Conservation (phyloP, 2,113 vertebrate species). For the Noctilio leporinus region DNA sequence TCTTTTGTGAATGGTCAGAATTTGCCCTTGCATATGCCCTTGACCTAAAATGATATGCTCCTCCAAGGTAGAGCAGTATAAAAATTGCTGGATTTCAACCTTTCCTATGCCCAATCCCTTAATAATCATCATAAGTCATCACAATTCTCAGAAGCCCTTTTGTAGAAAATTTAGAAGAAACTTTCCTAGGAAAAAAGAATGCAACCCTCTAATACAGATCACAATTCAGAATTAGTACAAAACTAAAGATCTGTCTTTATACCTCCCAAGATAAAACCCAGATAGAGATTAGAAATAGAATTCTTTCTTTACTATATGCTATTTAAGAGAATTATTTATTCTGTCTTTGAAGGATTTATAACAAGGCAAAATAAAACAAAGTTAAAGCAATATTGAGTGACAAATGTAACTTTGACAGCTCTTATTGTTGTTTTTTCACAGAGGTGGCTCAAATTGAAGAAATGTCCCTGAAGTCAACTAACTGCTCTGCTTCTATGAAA, state of each 20-base stretch:
- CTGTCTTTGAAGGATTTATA: conserved; percentile 16
- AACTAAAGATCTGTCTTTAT: not conserved
- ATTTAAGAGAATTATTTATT: conserved; percentile 14
- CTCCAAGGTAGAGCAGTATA: not conserved
- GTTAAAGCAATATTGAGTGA: not conserved
- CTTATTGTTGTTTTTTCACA: not conserved
- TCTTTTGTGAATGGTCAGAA: not conserved
- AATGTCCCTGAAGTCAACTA: not conserved
- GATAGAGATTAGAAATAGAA: not conserved
- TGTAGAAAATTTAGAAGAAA: not conserved
- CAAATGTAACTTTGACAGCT: not conserved
- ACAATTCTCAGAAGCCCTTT: not conserved
- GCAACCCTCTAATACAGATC: not conserved
- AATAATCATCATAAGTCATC: not conserved
- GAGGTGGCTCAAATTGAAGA: conserved; percentile 4
- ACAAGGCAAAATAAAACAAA: conserved; percentile 23
- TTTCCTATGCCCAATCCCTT: not conserved
- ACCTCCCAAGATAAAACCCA: not conserved
- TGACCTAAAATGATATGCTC: not conserved
- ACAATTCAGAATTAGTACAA: not conserved
- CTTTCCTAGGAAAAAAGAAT: conserved; percentile 19
- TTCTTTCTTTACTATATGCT: not conserved
- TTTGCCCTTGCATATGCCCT: not conserved
- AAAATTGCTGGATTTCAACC: not conserved
- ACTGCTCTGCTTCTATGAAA: not conserved